Evolutionary conservation across 1,140 invertebrate species (phyloP), one percentile per base, ranked within the genome.

Genomic region (Trichogramma pretiosum): DNA sequence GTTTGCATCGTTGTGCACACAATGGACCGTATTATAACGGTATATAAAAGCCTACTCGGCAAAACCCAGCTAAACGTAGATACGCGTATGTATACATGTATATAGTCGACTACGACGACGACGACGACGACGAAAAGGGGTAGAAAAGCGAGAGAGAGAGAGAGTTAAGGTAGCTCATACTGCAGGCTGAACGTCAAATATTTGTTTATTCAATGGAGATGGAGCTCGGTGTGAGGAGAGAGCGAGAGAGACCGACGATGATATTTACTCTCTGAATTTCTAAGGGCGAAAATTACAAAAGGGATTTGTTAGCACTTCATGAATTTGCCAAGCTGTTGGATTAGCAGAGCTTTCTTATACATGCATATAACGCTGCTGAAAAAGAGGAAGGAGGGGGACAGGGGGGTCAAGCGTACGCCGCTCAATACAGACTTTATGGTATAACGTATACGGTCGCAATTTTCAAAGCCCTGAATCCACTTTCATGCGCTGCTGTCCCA

Each of bases 131-230:
- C 24, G 17, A 43, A 10, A 5, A 21, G 14, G 4, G 38, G 26
- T 13, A 26, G 23, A 40, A n/a, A n/a, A 23, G 13, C 14, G 33
- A 18, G 42, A 36, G 22, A 45, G 18, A 18, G 22, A 11, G n/a
- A 22, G 22, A 17, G 13, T 28, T 16, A 8, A 30, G 34, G 18
- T 13, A 39, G 17, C n/a, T n/a, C n/a, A n/a, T n/a, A n/a, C n/a
- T n/a, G n/a, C n/a, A n/a, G 21, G 3, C 4, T 21, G 37, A 21
- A 40, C 22, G 38, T 37, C 24, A 36, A 32, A 38, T 46, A 39
- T 39, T 48, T 48, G 46, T 48, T 48, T 48, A 48, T 48, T 48
- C 41, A 24, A n/a, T n/a, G n/a, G n/a, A n/a, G n/a, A n/a, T n/a
- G n/a, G n/a, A n/a, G n/a, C n/a, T n/a, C n/a, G n/a, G n/a, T n/a